Evolutionary conservation across 2,888 invertebrate genomes (phyloP).

Genomic region (Amphipyra tragopoginis): DNA sequence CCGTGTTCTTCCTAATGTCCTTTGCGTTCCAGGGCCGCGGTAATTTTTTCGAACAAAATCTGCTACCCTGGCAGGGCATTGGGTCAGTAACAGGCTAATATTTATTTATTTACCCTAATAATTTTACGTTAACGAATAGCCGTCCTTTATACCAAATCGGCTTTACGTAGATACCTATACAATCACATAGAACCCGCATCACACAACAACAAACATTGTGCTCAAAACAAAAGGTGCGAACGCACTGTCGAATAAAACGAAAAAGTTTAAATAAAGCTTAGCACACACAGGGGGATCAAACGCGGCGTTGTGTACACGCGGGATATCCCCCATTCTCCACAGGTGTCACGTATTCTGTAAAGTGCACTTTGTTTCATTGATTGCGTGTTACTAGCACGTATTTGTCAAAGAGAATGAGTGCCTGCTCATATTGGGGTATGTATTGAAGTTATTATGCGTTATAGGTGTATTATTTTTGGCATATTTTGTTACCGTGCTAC

Average conservation of each 20-base stretch:
- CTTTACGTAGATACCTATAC: not conserved
- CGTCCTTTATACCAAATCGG: not conserved
- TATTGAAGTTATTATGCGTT: not conserved
- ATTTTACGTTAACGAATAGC: no score
- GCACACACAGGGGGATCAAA: conserved; percentile 49
- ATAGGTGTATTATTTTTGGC: no score
- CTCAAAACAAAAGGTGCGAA: conserved; percentile 56
- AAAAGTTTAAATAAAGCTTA: conserved; percentile 59
- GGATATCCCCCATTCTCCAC: conserved; percentile 64
- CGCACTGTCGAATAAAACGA: conserved; percentile 44
- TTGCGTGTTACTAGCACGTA: conserved; percentile 40
- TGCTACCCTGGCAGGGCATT: no score
- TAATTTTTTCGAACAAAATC: no score
- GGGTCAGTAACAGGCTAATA: no score
- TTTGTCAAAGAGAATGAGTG: conserved; percentile 11
- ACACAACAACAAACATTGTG: conserved; percentile 37
- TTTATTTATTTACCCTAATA: no score
- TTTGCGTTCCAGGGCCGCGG: no score
- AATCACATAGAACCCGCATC: conserved; percentile 35
- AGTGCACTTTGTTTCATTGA: conserved; percentile 60
- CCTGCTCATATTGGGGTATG: not conserved
- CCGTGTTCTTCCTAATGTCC: no score
- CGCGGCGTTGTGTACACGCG: conserved; percentile 51
- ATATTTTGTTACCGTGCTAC: no score
- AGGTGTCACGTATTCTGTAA: conserved; percentile 70